Conservation (phyloP, 2,113 vertebrate species). For the Hippocampus guttulatus region DNA sequence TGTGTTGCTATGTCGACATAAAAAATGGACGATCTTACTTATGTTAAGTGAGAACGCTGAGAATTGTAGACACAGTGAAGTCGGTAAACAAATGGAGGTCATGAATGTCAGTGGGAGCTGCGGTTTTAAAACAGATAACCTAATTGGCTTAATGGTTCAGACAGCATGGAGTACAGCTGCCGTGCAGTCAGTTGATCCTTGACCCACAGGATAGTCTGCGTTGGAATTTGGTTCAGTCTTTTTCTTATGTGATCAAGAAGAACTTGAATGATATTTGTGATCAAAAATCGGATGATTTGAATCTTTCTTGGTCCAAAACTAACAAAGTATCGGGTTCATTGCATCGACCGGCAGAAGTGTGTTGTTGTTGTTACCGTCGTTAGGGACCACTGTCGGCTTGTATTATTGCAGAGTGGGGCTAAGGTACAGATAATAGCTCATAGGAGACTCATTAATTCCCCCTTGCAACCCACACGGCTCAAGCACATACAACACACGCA, state of each 20-base stretch:
- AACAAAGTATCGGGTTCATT: conserved; percentile 9
- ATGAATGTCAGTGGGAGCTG: conserved; percentile 3
- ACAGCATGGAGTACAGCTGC: conserved; percentile 25
- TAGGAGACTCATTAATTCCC: conserved; percentile 64
- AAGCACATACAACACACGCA: neutral
- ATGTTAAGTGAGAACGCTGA: too few species aligned
- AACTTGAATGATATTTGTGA: neutral
- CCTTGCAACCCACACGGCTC: conserved; percentile 28
- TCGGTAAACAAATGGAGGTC: conserved; percentile 9
- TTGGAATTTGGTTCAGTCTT: too few species aligned
- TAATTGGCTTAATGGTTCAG: conserved; percentile 61
- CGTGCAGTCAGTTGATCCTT: conserved; percentile 21
- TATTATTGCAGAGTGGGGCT: conserved; percentile 51
- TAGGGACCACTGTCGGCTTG: conserved; percentile 49
- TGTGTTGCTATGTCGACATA: neutral
- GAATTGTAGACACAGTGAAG: neutral
- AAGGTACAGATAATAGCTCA: conserved; percentile 61
- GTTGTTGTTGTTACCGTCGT: conserved; percentile 36
- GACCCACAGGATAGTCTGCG: conserved; percentile 21
- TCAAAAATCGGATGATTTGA: neutral
- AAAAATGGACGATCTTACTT: too few species aligned
- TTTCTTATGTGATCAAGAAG: too few species aligned
- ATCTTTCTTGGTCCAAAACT: conserved; percentile 10
- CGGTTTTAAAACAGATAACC: conserved; percentile 34
- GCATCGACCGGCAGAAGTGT: conserved; percentile 17